These are phyloP conservation scores for Dicentrarchus labrax DNA, from an alignment of 2,113 vertebrate species.

Conservation along the genomic window DNA sequence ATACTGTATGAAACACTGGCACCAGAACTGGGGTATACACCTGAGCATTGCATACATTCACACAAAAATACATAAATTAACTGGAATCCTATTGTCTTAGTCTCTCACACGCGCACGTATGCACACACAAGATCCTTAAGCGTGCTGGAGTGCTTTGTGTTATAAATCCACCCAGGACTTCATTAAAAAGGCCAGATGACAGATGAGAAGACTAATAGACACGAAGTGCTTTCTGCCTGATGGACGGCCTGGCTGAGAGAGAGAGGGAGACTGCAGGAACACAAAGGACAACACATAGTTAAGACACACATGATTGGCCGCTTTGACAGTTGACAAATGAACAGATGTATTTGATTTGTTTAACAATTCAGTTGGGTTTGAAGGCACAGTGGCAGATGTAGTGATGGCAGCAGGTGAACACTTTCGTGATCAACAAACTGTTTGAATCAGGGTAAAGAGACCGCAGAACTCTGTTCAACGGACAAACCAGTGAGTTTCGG, in stretches of 20 bases:
- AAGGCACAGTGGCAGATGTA: constrained; percentile 3
- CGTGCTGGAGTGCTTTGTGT: constrained; percentile 6
- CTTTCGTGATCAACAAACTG: constrained; percentile 24
- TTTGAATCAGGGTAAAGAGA: neutral
- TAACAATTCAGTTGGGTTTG: constrained; percentile 25
- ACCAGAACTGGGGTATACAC: too few relatives aligned
- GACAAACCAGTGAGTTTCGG: neutral
- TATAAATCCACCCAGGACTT: constrained; percentile 76
- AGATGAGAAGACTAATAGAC: constrained; percentile 73
- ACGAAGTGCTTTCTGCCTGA: constrained; percentile 68
- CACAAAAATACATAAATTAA: constrained; percentile 3
- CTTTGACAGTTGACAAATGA: constrained; percentile 50
- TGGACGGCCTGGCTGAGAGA: constrained; percentile 40
- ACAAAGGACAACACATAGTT: constrained; percentile 23
- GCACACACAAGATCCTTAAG: constrained; percentile 22
- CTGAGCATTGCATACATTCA: neutral
- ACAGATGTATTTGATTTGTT: constrained; percentile 47
- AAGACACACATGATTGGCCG: constrained; percentile 37
- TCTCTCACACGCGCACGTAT: constrained; percentile 5
- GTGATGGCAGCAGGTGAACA: neutral
- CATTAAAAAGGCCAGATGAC: constrained; percentile 75
- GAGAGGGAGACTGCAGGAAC: constrained; percentile 16
- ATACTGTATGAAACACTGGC: neutral
- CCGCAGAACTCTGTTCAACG: neutral
- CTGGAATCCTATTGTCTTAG: neutral